phyloP scores from a whole-genome alignment of 30 jellyfish, hydroid and myxozoan genomes.

The Kudoa iwatai region DNA sequence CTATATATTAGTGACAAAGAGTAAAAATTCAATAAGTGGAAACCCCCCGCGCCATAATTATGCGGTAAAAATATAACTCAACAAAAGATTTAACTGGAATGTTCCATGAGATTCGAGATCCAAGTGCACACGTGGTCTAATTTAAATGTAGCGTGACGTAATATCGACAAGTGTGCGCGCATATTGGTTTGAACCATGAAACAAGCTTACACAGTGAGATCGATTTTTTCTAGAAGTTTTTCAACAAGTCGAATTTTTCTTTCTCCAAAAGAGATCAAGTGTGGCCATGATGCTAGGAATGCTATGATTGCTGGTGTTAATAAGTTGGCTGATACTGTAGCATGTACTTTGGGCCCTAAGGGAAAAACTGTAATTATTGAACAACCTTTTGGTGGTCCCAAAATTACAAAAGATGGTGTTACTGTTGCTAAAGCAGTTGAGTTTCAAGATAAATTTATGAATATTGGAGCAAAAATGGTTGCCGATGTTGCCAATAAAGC shows the following conservation, averaged over 20 bases:
- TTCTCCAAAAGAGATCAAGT: slow-evolving; percentile 1
- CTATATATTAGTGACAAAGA: too few species aligned
- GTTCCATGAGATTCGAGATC: slow-evolving; percentile 2
- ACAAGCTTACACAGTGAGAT: too few species aligned
- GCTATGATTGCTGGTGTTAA: slow-evolving; percentile 4
- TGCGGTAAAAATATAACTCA: too few species aligned
- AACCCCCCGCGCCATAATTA: too few species aligned
- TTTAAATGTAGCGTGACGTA: background rate
- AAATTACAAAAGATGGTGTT: slow-evolving; percentile 7
- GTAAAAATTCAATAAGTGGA: too few species aligned
- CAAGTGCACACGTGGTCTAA: slow-evolving; percentile 4
- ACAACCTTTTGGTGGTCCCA: slow-evolving; percentile 11
- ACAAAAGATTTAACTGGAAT: too few species aligned
- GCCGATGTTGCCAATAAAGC: slow-evolving; percentile 5
- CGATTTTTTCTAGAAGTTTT: too few species aligned
- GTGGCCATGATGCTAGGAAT: slow-evolving; percentile 1
- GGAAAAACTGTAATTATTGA: slow-evolving; percentile 6
- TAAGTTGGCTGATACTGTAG: slow-evolving; percentile 4
- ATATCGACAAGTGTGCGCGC: too few species aligned
- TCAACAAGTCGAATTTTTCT: too few species aligned
- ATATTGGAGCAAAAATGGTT: slow-evolving; percentile 10
- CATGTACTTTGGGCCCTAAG: slow-evolving; percentile 6
- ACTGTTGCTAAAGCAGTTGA: slow-evolving; percentile 7
- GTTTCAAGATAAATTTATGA: slow-evolving; percentile 5
- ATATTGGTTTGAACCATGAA: too few species aligned